Conservation (phyloP, 2,888 invertebrate species). For the Rhynchonema sp. region DNA sequence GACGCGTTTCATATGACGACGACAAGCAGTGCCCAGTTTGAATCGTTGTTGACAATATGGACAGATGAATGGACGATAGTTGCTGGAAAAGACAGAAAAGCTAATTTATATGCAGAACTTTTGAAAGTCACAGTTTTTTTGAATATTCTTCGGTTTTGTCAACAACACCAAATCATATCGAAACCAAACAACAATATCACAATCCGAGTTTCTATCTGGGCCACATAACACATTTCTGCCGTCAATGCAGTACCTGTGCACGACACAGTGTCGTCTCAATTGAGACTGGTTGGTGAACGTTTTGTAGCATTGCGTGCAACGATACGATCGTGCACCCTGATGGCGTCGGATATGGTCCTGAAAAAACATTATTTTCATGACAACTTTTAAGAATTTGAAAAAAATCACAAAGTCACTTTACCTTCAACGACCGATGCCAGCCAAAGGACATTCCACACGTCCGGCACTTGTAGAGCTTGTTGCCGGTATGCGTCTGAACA, state of each 20-base stretch:
- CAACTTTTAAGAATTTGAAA: too few relatives aligned
- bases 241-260: too few relatives aligned
- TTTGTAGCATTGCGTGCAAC: constrained; percentile 24
- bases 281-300: constrained; percentile 29
- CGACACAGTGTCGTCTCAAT: constrained; percentile 27
- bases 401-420: not conserved
- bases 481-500: not conserved
- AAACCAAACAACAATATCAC: too few relatives aligned
- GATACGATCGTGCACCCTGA: constrained; percentile 29
- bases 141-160: too few relatives aligned
- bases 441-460: not conserved
- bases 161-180: too few relatives aligned
- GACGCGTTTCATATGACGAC: constrained; percentile 1
- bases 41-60: constrained; percentile 27
- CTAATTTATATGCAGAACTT: too few relatives aligned
- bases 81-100: too few relatives aligned
- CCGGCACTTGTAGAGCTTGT: not conserved
- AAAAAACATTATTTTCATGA: not conserved
- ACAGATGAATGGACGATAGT: constrained; percentile 24
- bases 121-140: too few relatives aligned
- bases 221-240: too few relatives aligned
- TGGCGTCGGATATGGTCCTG: constrained; percentile 27
- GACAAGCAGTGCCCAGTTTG: constrained; percentile 9
- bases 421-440: not conserved
- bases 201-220: too few relatives aligned